These are phyloP conservation scores for Acanthurus lineatus DNA, from an alignment of 2,797 vertebrate species.

Conservation along the genomic window DNA sequence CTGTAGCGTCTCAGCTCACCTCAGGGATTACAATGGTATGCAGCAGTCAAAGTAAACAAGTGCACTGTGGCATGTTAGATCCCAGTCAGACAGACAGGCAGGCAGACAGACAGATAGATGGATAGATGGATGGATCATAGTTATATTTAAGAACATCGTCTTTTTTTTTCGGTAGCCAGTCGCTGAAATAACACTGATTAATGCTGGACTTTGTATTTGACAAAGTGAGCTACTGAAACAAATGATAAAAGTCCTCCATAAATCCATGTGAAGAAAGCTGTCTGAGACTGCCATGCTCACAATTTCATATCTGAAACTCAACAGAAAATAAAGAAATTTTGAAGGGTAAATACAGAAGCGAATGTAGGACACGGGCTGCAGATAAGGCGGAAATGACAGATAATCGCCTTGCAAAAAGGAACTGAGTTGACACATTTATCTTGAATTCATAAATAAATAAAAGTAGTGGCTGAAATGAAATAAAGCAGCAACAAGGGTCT, in stretches of 20 bases:
- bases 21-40: constrained; percentile 63
- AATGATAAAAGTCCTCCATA: constrained; percentile 45
- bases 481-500: constrained; percentile 16
- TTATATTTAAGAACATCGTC: background rate
- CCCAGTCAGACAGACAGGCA: background rate
- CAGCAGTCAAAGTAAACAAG: constrained; percentile 66
- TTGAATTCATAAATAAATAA: constrained; percentile 62
- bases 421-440: constrained; percentile 63
- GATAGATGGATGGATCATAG: constrained; percentile 11
- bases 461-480: constrained; percentile 53
- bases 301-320: constrained; percentile 43
- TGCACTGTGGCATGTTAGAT: constrained; percentile 47
- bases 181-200: constrained; percentile 42
- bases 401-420: constrained; percentile 52
- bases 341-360: constrained; percentile 60
- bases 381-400: constrained; percentile 60
- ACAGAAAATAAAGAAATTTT: constrained; percentile 41
- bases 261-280: constrained; percentile 37
- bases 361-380: constrained; percentile 55
- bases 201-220: constrained; percentile 41
- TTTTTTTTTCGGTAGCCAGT: background rate
- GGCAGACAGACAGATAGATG: constrained; percentile 1
- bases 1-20: constrained; percentile 58
- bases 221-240: constrained; percentile 42
- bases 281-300: constrained; percentile 27